Base-by-base conservation (phyloP, 2,797 vertebrate genomes). In the Novumbra hubbsi region DNA sequence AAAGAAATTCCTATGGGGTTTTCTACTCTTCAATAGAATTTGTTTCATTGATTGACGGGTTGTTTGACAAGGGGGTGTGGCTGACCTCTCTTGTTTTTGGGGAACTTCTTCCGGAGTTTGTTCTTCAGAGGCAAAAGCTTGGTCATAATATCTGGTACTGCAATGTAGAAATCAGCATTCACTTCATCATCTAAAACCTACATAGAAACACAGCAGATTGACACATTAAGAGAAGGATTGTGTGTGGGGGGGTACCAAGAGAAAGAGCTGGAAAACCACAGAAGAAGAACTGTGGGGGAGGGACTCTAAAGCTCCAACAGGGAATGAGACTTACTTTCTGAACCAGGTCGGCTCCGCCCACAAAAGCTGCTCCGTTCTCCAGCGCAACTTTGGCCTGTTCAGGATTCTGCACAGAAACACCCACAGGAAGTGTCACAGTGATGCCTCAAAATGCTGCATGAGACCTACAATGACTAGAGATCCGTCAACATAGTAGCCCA, bases 141-240 rank as follows among this genome's bases (percentile, higher is more conserved):
- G 0, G 87, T 41, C 0, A 96, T 64, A 0, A 99, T 95, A 7
- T 92, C 93, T 24, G 97, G 97, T 72, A 96, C 96, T 4, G 96
- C 92, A 9, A 98, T 19, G 19, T 96, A 99, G 87, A 95, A 97
- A 84, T 98, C 97, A 12, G 91, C 94, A 0, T 93, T 86, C 80
- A 98, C 86, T 85, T 96, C 90, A 30, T 95, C 96, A 68, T 96
- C 94, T 73, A 98, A 81, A 87, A 99, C 94, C 97, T 99, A 84
- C 75, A 89, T 14, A 41, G 45, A 50, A 16, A 21, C 19, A 69
- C 41, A 17, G 67, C 12, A 28, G 28, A 69, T 15, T 34, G 32
- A 34, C 32, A 34, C 32, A 28, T 27, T 2, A 28, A 57, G 49
- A 38, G 34, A 34, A 34, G 17, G 2, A 24, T 8, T 28, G 8